These are phyloP conservation scores for Enteromius trimaculatus DNA, from an alignment of 2,797 vertebrate species.

Conservation along the genomic window DNA sequence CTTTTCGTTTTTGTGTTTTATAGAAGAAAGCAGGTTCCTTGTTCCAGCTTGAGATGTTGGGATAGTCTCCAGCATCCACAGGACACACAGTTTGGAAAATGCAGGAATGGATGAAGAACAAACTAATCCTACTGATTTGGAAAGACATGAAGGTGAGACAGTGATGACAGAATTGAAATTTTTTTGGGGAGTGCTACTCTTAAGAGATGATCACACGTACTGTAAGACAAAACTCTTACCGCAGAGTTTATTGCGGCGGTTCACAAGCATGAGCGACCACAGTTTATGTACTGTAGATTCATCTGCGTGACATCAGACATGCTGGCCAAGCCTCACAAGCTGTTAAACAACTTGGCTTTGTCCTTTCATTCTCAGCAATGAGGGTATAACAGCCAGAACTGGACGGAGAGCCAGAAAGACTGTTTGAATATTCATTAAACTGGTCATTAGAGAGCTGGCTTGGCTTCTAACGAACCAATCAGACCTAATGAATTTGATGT, in stretches of 20 bases:
- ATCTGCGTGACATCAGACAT: constrained; percentile 44
- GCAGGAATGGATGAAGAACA: neutral
- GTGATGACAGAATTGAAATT: neutral
- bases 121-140: neutral
- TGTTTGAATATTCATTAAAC: constrained; percentile 68
- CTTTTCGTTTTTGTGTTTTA: neutral
- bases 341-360: constrained; percentile 67
- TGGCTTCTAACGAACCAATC: constrained; percentile 64
- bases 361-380: constrained; percentile 50
- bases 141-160: neutral
- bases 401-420: constrained; percentile 54
- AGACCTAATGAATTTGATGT: constrained; percentile 61
- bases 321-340: constrained; percentile 60
- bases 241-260: neutral
- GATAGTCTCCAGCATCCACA: neutral
- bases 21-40: neutral
- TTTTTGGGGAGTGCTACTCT: neutral
- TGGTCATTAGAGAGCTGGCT: constrained; percentile 63
- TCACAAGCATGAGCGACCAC: constrained; percentile 39
- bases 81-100: neutral
- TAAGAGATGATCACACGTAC: neutral
- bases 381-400: constrained; percentile 57
- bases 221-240: neutral
- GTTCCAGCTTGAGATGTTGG: neutral
- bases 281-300: constrained; percentile 39